Percentiles rank a stretch among this genome's conserved stretches.
Conservation (phyloP, 2,113 vertebrate species). For the Chaetops frenatus region DNA sequence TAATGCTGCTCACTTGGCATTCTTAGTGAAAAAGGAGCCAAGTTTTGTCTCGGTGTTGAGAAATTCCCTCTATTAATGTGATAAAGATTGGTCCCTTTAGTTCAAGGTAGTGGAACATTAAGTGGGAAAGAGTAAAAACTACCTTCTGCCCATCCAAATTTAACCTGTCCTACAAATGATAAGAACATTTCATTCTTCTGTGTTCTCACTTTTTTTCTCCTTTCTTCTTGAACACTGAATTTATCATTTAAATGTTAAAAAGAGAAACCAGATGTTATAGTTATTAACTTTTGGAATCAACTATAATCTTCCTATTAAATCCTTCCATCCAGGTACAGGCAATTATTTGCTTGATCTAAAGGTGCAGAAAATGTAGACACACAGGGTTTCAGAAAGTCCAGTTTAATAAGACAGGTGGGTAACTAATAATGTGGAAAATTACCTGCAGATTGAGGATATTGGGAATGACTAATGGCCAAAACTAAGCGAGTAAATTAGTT, state of each 20-base stretch:
- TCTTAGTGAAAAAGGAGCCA: constrained; percentile 16
- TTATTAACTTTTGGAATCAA: constrained; percentile 81
- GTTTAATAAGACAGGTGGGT: constrained; percentile 85
- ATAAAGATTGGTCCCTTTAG: constrained; percentile 45
- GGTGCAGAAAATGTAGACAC: constrained; percentile 76
- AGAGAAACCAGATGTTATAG: constrained; percentile 78
- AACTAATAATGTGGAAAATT: constrained; percentile 88
- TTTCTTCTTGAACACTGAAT: constrained; percentile 54
- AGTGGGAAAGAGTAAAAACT: constrained; percentile 37
- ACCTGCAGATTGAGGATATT: constrained; percentile 84
- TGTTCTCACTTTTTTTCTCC: constrained; percentile 23
- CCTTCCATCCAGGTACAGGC: constrained; percentile 75
- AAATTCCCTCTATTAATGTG: constrained; percentile 42
- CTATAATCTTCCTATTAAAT: constrained; percentile 80
- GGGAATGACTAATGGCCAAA: constrained; percentile 85
- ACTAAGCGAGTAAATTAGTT: constrained; percentile 82
- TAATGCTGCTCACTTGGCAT: constrained; percentile 31
- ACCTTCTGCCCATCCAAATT: constrained; percentile 56
- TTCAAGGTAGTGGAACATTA: constrained; percentile 54
- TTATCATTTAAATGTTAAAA: constrained; percentile 75
- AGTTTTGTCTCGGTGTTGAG: background rate
- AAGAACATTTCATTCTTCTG: constrained; percentile 54
- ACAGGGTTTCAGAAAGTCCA: constrained; percentile 78
- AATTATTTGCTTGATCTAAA: constrained; percentile 82
- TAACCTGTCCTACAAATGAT: constrained; percentile 44